Conservation (phyloP, 2,113 vertebrate species). For the Trachemys scripta region DNA sequence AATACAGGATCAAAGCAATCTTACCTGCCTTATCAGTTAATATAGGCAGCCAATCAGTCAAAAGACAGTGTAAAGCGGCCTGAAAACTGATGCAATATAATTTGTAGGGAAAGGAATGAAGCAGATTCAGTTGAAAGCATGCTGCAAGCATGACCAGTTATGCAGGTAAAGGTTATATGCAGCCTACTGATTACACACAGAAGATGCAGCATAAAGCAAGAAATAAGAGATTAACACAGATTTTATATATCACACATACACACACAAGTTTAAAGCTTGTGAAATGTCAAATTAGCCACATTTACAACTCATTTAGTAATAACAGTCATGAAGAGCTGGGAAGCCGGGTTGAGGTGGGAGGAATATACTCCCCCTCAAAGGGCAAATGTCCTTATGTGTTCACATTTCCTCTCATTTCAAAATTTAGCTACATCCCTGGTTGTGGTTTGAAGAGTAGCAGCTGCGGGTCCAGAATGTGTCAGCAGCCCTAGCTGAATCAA, state of each 20-base stretch:
- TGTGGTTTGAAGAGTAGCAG: background rate
- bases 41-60: slow-evolving; percentile 61
- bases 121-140: slow-evolving; percentile 44
- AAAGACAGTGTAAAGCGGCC: slow-evolving; percentile 63
- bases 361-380: rapidly evolving
- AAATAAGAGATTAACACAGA: background rate
- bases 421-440: background rate
- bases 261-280: background rate
- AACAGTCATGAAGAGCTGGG: background rate
- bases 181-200: background rate
- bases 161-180: slow-evolving; percentile 18
- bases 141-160: slow-evolving; percentile 39
- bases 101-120: slow-evolving; percentile 47
- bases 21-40: slow-evolving; percentile 69
- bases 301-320: no score
- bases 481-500: background rate
- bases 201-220: background rate
- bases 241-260: background rate
- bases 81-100: slow-evolving; percentile 25
- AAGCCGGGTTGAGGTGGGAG: background rate
- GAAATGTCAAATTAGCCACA: background rate
- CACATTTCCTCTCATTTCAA: rapidly evolving
- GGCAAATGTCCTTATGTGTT: background rate
- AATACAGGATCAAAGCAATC: slow-evolving; percentile 74
- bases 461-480: background rate